Base-by-base conservation (phyloP, 2,113 vertebrate genomes). In the Heterocephalus glaber region DNA sequence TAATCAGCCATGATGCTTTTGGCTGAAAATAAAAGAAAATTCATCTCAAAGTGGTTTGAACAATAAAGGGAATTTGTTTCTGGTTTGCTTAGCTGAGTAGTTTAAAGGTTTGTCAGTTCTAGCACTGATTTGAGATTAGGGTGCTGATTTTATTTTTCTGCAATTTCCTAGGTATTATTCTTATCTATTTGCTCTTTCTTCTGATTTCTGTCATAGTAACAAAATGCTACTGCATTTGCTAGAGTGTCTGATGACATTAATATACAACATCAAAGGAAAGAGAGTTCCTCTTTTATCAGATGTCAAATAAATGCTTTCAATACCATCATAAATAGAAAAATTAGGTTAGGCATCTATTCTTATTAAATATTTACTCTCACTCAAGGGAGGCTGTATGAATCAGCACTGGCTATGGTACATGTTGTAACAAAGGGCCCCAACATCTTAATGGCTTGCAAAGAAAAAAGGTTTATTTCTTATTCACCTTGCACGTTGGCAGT, bases 21-120 rank as follows among this genome's bases (percentile, higher is more conserved):
- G 85, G 44, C 54, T 76, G 14, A 49, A 83, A 94, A 70, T 84
- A 63, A 91, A 94, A 97, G 63, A 96, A 90, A 96, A 76, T 72
- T 80, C 68, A 81, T 76, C 19, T n/a, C 24, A 70, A 90, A 63
- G 38, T 54, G 17, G 24, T 44, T 92, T 88, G n/a, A 95, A 77
- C 35, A 81, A 22, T 58, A 68, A 86, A 86, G 52, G 33, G 30
- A 80, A 92, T 63, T 14, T 28, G 9, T 41, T 86, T 95, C 66
- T 89, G 82, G 33, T 80, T 94, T 35, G 49, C 52, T 95, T 89
- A 70, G 56, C 89, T 52, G 20, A 90, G 38, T 33, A 86, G 33
- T 68, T 96, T 60, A 91, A 94, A 86, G 28, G 30, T 28, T 5
- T 61, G 13, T 68, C 47, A 56, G 24, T 30, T 74, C 52, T 28